A percentile compares a stretch with the other conserved stretches of the same genome.
These are phyloP conservation scores for Plecturocebus donacophilus DNA, from an alignment of 2,113 vertebrate genomes.

Conservation along the genomic window DNA sequence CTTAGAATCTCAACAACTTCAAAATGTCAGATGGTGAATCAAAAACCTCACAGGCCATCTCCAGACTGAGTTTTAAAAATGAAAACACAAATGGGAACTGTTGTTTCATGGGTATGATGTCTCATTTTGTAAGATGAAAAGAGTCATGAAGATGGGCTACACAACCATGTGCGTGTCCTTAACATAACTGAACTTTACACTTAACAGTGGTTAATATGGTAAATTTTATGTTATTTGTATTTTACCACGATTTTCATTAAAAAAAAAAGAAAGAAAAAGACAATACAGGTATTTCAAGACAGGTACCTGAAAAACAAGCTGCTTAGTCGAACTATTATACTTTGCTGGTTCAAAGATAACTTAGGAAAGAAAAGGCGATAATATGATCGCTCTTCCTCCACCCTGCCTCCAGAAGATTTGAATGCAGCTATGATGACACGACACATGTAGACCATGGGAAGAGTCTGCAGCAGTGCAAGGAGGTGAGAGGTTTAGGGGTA, in stretches of 20 bases:
- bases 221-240: not conserved
- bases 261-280: not conserved
- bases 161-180: not conserved
- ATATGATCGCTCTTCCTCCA: not conserved
- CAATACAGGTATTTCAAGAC: not conserved
- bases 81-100: not conserved
- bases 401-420: not conserved
- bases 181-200: not conserved
- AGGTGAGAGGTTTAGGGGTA: not conserved
- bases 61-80: not conserved
- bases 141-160: not conserved
- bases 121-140: not conserved
- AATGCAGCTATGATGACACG: not conserved
- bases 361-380: not conserved
- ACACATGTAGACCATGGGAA: not conserved
- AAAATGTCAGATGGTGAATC: slow-evolving; percentile 27
- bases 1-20: not conserved
- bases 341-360: not conserved
- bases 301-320: not conserved
- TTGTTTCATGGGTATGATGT: not conserved
- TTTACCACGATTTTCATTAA: not conserved
- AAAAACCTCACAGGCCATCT: not conserved
- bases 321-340: not conserved
- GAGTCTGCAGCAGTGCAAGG: not conserved
- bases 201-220: not conserved